Conservation (phyloP, 2,888 invertebrate genomes). For the Anodontia alba region DNA sequence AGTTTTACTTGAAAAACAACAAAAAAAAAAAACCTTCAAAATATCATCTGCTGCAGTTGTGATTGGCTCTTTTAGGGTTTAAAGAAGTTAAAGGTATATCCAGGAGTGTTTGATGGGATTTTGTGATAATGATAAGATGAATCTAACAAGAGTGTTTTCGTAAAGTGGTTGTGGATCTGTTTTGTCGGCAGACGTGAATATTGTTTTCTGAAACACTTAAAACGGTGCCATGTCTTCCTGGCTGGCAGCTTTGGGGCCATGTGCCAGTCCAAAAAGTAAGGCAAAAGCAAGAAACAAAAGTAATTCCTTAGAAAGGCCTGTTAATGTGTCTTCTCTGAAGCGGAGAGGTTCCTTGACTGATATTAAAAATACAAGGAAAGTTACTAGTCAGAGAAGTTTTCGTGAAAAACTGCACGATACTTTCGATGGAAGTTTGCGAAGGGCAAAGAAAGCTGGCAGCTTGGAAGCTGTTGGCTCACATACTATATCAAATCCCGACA, state of each 20-base stretch:
- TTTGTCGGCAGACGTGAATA: neutral
- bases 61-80: too few relatives aligned
- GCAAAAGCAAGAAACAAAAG: slow-evolving; percentile 44
- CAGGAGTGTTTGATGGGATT: neutral
- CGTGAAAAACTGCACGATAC: slow-evolving; percentile 58
- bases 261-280: slow-evolving; percentile 63
- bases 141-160: neutral
- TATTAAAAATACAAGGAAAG: slow-evolving; percentile 52
- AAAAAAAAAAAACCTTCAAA: too few relatives aligned
- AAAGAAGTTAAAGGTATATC: neutral
- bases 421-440: slow-evolving; percentile 59
- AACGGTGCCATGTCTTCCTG: slow-evolving; percentile 50
- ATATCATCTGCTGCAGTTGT: too few relatives aligned
- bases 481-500: slow-evolving; percentile 55
- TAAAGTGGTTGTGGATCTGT: neutral
- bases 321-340: slow-evolving; percentile 49
- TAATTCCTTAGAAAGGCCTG: slow-evolving; percentile 32
- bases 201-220: neutral
- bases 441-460: slow-evolving; percentile 58
- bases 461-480: slow-evolving; percentile 50
- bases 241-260: slow-evolving; percentile 61
- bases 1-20: too few relatives aligned
- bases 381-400: slow-evolving; percentile 57
- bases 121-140: neutral
- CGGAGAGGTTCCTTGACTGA: slow-evolving; percentile 60